Conservation (phyloP, 2,113 vertebrate species). For the Egretta garzetta region DNA sequence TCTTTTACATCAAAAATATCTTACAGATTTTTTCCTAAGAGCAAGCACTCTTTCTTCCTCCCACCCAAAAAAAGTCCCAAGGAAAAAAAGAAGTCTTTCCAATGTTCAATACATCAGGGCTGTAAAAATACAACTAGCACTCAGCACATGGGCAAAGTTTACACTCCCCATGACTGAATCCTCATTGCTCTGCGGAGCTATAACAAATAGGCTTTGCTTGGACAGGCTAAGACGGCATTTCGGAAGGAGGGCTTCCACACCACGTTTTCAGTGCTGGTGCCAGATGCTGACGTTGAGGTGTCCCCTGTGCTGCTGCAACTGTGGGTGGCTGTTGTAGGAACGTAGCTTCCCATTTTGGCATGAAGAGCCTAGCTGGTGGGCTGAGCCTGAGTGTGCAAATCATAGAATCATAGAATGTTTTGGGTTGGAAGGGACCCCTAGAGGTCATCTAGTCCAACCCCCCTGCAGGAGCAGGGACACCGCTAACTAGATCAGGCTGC, state of each 20-base stretch:
- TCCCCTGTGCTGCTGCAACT: background rate
- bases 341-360: background rate
- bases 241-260: background rate
- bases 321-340: background rate
- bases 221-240: background rate
- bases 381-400: background rate
- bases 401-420: no score
- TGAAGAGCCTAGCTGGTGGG: background rate
- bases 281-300: background rate
- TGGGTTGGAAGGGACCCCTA: no score
- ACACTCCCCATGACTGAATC: background rate
- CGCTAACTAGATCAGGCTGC: no score
- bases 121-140: background rate
- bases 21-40: constrained; percentile 43
- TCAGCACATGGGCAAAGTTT: background rate
- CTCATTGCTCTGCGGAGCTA: background rate
- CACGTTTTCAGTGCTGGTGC: background rate
- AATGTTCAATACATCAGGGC: background rate
- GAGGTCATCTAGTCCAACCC: no score
- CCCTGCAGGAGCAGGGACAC: no score
- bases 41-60: background rate
- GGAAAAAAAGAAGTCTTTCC: constrained; percentile 42
- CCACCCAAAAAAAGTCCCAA: background rate
- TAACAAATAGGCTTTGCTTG: background rate
- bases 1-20: constrained; percentile 25